Conservation (phyloP, 2,888 invertebrate genomes). For the Crematogaster levior region DNA sequence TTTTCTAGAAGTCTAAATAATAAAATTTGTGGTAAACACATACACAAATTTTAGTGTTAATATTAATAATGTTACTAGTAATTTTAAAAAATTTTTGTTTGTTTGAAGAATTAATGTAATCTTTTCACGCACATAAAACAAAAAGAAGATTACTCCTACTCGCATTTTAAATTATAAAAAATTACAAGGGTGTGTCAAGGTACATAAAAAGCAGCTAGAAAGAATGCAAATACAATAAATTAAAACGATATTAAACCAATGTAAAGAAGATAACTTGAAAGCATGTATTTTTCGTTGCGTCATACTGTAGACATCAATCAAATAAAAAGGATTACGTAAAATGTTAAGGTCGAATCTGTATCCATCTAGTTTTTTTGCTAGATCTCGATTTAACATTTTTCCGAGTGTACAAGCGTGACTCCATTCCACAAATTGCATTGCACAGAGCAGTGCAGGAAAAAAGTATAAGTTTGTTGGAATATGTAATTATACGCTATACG, state of each 20-base stretch:
- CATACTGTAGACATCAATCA: neutral
- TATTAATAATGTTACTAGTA: neutral
- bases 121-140: neutral
- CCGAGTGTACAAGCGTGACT: neutral
- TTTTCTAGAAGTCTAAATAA: neutral
- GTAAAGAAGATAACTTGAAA: neutral
- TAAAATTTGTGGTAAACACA: neutral
- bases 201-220: neutral
- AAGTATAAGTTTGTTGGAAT: neutral
- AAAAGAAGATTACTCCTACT: neutral
- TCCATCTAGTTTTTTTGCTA: neutral
- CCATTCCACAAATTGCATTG: neutral
- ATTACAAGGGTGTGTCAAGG: slow-evolving; percentile 12
- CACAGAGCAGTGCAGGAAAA: neutral
- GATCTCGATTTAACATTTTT: slow-evolving; percentile 6
- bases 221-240: neutral
- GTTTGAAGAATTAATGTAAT: slow-evolving; percentile 4
- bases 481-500: neutral
- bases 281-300: neutral
- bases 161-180: neutral
- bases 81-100: neutral
- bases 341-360: neutral
- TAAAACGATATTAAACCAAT: neutral
- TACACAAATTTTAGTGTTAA: neutral
- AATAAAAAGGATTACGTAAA: neutral